A percentile compares a stretch with the other conserved stretches of the same genome.
These are phyloP conservation scores for Lochmaea crataegi DNA, from an alignment of 2,888 invertebrate species.

Conservation along the genomic window DNA sequence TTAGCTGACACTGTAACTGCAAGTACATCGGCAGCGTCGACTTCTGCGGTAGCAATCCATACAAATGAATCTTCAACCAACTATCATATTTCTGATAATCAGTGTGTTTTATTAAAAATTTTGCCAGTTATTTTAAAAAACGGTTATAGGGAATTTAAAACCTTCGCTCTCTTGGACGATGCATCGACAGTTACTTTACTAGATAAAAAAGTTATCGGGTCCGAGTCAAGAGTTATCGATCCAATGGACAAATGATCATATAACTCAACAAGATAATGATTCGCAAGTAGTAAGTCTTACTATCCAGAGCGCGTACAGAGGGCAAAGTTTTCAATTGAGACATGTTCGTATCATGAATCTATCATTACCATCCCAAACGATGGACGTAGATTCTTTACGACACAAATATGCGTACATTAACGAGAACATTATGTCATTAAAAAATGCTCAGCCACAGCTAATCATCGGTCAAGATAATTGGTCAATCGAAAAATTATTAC, in stretches of 20 bases:
- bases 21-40: no score
- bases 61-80: not conserved
- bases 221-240: not conserved
- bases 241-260: conserved; percentile 2
- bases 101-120: conserved; percentile 3
- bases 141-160: not conserved
- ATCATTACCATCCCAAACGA: conserved; percentile 13
- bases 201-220: not conserved
- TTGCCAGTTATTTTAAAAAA: not conserved
- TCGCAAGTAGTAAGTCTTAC: not conserved
- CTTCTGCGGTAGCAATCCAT: not conserved
- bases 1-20: not conserved
- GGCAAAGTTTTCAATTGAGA: not conserved
- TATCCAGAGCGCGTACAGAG: not conserved
- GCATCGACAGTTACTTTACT: no score
- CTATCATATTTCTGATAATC: conserved; percentile 7
- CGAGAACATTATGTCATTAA: conserved; percentile 15
- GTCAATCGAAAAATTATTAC: conserved; percentile 22
- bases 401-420: conserved; percentile 23
- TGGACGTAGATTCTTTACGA: not conserved
- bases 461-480: conserved; percentile 32
- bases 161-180: not conserved
- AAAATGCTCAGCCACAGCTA: conserved; percentile 24
- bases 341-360: not conserved
- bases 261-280: not conserved